These are phyloP conservation scores for Cardinalis cardinalis DNA, from an alignment of 2,113 vertebrate species.

Conservation along the genomic window DNA sequence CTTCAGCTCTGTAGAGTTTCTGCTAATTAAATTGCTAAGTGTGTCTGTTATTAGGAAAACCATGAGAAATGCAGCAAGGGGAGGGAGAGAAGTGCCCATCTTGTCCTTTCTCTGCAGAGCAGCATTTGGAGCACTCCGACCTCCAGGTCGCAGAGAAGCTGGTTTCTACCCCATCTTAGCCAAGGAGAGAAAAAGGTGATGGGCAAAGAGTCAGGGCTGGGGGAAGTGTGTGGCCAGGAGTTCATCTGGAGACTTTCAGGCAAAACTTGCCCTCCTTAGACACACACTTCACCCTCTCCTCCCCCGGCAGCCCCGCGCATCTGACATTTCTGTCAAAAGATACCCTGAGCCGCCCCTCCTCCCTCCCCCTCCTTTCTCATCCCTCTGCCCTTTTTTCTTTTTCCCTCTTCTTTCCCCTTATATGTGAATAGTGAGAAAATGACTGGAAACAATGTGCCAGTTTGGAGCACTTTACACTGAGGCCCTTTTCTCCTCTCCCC, in stretches of 20 bases:
- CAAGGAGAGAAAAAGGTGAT: neutral
- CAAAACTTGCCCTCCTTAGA: neutral
- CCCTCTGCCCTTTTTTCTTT: constrained; percentile 4
- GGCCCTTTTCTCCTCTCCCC: constrained; percentile 54
- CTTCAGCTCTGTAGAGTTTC: constrained; percentile 10
- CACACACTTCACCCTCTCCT: neutral
- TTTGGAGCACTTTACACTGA: constrained; percentile 67
- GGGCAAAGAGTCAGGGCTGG: neutral
- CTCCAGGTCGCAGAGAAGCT: neutral
- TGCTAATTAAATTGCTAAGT: constrained; percentile 49
- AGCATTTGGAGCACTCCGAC: neutral
- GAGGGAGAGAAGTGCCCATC: constrained; percentile 7
- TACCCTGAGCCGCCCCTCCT: constrained; percentile 1
- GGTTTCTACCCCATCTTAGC: neutral
- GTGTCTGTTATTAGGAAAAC: constrained; percentile 27
- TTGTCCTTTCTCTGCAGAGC: neutral
- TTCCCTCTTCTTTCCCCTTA: neutral
- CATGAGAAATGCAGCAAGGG: constrained; percentile 1
- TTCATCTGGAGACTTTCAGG: neutral
- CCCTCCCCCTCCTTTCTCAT: constrained; percentile 10
- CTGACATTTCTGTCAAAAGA: constrained; percentile 55
- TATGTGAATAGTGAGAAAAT: constrained; percentile 70
- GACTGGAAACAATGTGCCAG: constrained; percentile 61
- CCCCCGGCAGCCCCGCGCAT: neutral
- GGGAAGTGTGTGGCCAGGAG: neutral